Evolutionary conservation across 1,140 invertebrate genomes (phyloP).

Genomic region (Meloidogyne floridensis): DNA sequence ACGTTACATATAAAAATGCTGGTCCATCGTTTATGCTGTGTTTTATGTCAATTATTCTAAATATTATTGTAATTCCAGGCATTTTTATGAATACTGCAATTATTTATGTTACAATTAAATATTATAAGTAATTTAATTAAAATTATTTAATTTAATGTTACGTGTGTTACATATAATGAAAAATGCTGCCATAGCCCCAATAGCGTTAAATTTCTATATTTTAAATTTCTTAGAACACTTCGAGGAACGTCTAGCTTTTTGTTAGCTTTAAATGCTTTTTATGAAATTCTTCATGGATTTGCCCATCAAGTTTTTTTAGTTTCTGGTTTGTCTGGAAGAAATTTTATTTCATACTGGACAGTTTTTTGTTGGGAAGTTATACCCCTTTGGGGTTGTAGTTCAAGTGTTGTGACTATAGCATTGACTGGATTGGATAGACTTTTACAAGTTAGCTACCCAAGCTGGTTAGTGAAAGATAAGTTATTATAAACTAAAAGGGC

Average conservation of each 20-base stretch:
- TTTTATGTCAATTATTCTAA: constrained; percentile 14
- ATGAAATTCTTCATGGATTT: constrained; percentile 13
- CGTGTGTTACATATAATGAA: too few species aligned
- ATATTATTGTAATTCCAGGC: constrained; percentile 18
- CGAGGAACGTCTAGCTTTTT: neutral
- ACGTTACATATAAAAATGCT: neutral
- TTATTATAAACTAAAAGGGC: neutral
- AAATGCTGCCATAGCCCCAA: too few species aligned
- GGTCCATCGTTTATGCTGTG: constrained; percentile 11
- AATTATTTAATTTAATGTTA: too few species aligned
- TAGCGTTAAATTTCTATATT: neutral
- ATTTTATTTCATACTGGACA: constrained; percentile 18
- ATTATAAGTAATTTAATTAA: neutral
- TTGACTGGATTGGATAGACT: constrained; percentile 27
- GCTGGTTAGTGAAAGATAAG: neutral
- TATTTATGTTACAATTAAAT: constrained; percentile 24
- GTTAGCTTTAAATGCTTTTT: constrained; percentile 17
- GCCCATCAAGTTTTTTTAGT: constrained; percentile 21
- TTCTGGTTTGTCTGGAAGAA: constrained; percentile 9
- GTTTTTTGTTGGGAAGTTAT: constrained; percentile 10
- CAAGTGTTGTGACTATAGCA: constrained; percentile 12
- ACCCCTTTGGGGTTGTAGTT: constrained; percentile 16
- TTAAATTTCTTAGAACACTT: neutral
- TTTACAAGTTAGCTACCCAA: constrained; percentile 13
- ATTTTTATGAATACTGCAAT: constrained; percentile 24